Conservation (phyloP, 2,797 vertebrate genomes). For the Halcyon smyrnensis region DNA sequence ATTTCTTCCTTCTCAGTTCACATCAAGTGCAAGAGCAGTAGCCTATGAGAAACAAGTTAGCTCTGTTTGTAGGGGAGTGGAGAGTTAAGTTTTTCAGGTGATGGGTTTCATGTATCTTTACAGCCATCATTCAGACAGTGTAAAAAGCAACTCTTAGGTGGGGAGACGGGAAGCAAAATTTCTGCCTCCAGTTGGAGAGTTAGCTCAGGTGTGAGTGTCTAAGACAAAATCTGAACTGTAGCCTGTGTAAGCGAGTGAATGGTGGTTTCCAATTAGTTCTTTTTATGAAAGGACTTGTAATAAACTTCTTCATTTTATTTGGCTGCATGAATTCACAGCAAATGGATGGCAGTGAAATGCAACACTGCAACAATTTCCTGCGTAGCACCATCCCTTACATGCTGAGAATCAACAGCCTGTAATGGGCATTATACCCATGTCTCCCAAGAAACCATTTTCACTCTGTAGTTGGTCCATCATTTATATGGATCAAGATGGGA, state of each 20-base stretch:
- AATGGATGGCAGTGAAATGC: conserved; percentile 66
- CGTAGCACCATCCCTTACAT: not conserved
- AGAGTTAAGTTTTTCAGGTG: not conserved
- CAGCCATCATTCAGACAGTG: not conserved
- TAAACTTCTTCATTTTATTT: conserved; percentile 58
- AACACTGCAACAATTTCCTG: conserved; percentile 39
- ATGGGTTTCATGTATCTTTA: not conserved
- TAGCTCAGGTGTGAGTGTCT: not conserved
- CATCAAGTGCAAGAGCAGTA: not conserved
- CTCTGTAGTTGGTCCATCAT: conserved; percentile 43
- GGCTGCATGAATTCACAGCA: conserved; percentile 50
- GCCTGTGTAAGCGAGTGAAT: not conserved
- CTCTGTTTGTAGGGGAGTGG: not conserved
- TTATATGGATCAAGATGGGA: conserved; percentile 26
- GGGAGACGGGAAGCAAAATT: not conserved
- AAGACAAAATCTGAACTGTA: conserved; percentile 9
- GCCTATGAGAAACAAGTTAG: not conserved
- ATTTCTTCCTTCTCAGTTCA: not conserved
- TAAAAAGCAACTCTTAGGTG: not conserved
- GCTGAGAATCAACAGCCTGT: not conserved
- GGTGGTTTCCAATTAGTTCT: not conserved
- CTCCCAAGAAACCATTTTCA: conserved; percentile 56
- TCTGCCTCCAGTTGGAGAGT: not conserved
- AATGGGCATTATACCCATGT: conserved; percentile 3
- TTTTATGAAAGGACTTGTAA: not conserved